These are phyloP conservation scores for Cyphomyrmex costatus DNA, from an alignment of 1,140 invertebrate species.

Conservation along the genomic window DNA sequence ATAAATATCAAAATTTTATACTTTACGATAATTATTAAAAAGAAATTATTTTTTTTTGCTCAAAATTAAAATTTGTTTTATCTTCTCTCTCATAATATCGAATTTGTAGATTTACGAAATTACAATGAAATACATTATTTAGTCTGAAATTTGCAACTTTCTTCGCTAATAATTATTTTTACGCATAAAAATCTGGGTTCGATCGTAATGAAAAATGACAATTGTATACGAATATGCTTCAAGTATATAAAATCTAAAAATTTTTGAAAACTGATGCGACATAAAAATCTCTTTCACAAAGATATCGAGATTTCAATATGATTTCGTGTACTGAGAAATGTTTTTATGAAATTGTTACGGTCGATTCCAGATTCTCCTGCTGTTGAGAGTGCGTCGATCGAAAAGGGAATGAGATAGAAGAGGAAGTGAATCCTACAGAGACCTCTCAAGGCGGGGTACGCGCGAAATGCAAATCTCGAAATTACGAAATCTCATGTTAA, in stretches of 20 bases:
- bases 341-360: constrained; percentile 24
- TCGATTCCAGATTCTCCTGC: constrained; percentile 24
- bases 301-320: constrained; percentile 5
- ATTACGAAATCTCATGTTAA: constrained; percentile 65
- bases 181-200: not conserved
- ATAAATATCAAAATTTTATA: not conserved
- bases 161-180: constrained; percentile 1
- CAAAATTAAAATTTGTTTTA: constrained; percentile 15
- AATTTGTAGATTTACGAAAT: constrained; percentile 7
- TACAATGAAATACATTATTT: not conserved
- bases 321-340: constrained; percentile 11
- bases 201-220: constrained; percentile 9
- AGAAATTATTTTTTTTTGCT: not conserved
- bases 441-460: constrained; percentile 13
- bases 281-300: not conserved
- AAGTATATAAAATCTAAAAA: constrained; percentile 6
- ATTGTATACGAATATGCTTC: not conserved
- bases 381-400: constrained; percentile 27
- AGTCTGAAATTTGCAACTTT: constrained; percentile 4
- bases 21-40: not conserved
- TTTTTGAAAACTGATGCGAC: not conserved
- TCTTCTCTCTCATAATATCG: not conserved
- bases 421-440: constrained; percentile 18
- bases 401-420: not conserved
- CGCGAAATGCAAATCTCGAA: constrained; percentile 62